Evolutionary conservation across 2,797 vertebrate genomes (phyloP).

Genomic region (Pseudochirops cupreus): DNA sequence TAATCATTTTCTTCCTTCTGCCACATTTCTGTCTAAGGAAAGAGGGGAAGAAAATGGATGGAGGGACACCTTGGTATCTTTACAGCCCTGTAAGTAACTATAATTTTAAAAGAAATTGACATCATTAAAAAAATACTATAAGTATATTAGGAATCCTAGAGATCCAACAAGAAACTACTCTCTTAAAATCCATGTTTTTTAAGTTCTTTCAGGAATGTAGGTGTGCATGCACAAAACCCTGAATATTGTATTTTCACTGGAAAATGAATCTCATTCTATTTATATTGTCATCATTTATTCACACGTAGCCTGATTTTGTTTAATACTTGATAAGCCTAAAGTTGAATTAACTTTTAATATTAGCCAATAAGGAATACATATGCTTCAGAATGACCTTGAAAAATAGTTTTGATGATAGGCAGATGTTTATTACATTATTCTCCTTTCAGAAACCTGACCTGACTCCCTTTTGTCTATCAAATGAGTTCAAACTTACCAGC

Average conservation of each 20-base stretch:
- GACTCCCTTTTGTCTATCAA: neutral
- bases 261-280: neutral
- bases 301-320: neutral
- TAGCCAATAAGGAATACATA: neutral
- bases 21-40: neutral
- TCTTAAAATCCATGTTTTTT: neutral
- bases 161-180: neutral
- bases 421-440: neutral
- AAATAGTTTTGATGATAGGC: neutral
- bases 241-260: neutral
- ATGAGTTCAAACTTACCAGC: neutral
- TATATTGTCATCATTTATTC: neutral
- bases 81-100: neutral
- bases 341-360: slow-evolving; percentile 6
- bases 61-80: neutral
- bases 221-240: neutral
- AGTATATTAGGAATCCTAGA: neutral
- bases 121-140: neutral
- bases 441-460: neutral
- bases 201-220: slow-evolving; percentile 40
- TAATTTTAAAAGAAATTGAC: neutral
- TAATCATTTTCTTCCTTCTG: neutral
- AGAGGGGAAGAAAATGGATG: neutral
- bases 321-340: neutral
- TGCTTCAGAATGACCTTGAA: neutral